Conservation (phyloP, 1,140 invertebrate genomes). For the Heliconius himera region DNA sequence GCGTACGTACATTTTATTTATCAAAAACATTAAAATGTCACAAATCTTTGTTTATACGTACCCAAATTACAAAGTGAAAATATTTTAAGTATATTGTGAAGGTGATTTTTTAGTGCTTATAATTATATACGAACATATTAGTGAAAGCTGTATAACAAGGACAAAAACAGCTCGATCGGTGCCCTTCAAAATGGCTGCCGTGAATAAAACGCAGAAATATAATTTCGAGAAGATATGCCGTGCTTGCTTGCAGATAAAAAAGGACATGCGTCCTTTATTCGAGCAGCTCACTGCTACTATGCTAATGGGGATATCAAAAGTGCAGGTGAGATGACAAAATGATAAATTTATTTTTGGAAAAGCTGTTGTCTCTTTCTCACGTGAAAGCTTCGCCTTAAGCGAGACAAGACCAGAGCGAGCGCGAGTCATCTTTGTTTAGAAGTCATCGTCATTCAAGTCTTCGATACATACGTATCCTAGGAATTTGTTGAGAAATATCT, state of each 20-base stretch:
- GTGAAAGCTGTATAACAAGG: constrained; percentile 59
- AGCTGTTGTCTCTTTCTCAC: constrained; percentile 70
- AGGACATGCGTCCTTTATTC: constrained; percentile 84
- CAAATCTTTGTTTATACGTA: neutral
- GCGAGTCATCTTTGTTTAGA: constrained; percentile 77
- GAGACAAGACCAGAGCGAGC: constrained; percentile 41
- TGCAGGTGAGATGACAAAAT: constrained; percentile 77
- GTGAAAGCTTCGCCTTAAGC: constrained; percentile 32
- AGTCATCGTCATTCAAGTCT: constrained; percentile 67
- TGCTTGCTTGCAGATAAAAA: constrained; percentile 83
- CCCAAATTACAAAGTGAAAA: neutral
- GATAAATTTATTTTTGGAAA: constrained; percentile 63
- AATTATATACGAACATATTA: neutral
- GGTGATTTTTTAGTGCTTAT: neutral
- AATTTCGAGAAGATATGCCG: constrained; percentile 84
- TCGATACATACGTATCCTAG: constrained; percentile 57
- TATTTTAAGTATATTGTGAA: neutral
- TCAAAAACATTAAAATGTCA: constrained; percentile 15
- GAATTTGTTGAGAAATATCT: constrained; percentile 74
- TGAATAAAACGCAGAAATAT: constrained; percentile 60
- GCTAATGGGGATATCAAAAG: constrained; percentile 83
- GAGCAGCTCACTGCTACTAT: constrained; percentile 84
- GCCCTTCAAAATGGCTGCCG: constrained; percentile 75
- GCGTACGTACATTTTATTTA: constrained; percentile 37
- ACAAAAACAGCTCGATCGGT: constrained; percentile 64